Conservation (phyloP, 2,113 vertebrate genomes). For the Tragulus kanchil region DNA sequence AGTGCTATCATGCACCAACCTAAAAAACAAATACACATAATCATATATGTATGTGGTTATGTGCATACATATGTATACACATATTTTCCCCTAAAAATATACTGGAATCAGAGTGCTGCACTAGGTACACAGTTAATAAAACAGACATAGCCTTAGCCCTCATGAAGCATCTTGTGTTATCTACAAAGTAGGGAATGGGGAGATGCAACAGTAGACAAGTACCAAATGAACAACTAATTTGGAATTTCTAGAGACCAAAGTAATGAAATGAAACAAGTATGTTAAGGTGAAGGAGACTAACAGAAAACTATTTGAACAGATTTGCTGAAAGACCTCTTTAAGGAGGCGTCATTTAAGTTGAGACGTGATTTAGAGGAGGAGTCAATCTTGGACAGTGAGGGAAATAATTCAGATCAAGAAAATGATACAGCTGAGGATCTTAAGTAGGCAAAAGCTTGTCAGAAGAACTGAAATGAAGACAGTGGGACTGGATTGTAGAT, state of each 20-base stretch:
- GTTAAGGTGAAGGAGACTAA: neutral
- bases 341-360: neutral
- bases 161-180: neutral
- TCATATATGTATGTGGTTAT: neutral
- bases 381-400: neutral
- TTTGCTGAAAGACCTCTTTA: neutral
- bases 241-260: neutral
- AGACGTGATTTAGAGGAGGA: neutral
- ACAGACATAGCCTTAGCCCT: neutral
- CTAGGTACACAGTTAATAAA: neutral
- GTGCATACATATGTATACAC: neutral
- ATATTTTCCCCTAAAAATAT: neutral
- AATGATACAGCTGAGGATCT: neutral
- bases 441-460: neutral
- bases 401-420: neutral
- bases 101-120: rapidly evolving
- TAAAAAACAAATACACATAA: neutral
- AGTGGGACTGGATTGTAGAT: rapidly evolving
- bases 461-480: neutral
- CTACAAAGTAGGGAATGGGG: neutral
- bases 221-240: neutral
- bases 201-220: neutral
- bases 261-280: neutral
- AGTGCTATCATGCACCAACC: neutral
- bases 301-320: neutral